Percentiles rank a stretch among this genome's conserved stretches.
phyloP scores from a whole-genome alignment of 2,113 vertebrate genomes.

The Pao palembangensis region DNA sequence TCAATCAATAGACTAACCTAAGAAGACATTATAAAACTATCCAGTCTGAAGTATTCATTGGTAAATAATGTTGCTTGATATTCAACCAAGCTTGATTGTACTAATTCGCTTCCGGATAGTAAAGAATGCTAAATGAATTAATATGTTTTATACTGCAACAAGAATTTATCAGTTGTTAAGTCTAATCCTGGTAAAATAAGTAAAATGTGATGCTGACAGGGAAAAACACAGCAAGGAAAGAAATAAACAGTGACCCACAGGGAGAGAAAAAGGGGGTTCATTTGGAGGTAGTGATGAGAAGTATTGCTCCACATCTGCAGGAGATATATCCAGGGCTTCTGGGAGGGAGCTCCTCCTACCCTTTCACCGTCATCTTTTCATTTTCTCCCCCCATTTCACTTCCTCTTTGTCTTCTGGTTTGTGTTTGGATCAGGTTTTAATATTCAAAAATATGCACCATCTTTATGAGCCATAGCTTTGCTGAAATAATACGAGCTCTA shows the following conservation, averaged over 20 bases:
- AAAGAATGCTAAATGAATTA: too few relatives aligned
- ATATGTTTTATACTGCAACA: too few relatives aligned
- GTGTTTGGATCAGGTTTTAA: slow-evolving; percentile 64
- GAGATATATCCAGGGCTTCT: slow-evolving; percentile 57
- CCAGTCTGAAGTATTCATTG: too few relatives aligned
- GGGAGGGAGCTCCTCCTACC: slow-evolving; percentile 47
- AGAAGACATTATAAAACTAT: too few relatives aligned
- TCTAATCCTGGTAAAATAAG: not conserved
- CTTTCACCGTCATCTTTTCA: slow-evolving; percentile 42
- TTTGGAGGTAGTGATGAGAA: slow-evolving; percentile 39
- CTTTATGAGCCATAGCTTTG: slow-evolving; percentile 60
- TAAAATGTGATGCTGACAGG: slow-evolving; percentile 3
- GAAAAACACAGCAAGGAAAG: not conserved
- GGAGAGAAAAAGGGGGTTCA: not conserved
- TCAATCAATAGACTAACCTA: too few relatives aligned
- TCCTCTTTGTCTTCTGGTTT: slow-evolving; percentile 59
- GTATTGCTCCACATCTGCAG: slow-evolving; percentile 62
- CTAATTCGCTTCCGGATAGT: too few relatives aligned
- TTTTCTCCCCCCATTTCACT: slow-evolving; percentile 24
- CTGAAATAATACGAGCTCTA: slow-evolving; percentile 55
- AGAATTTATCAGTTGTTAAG: too few relatives aligned
- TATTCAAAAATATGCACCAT: slow-evolving; percentile 58
- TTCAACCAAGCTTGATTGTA: too few relatives aligned
- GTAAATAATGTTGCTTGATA: too few relatives aligned
- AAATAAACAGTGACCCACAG: slow-evolving; percentile 12